Base-by-base conservation (phyloP, 2,888 invertebrate genomes). In the Trilocha varians region DNA sequence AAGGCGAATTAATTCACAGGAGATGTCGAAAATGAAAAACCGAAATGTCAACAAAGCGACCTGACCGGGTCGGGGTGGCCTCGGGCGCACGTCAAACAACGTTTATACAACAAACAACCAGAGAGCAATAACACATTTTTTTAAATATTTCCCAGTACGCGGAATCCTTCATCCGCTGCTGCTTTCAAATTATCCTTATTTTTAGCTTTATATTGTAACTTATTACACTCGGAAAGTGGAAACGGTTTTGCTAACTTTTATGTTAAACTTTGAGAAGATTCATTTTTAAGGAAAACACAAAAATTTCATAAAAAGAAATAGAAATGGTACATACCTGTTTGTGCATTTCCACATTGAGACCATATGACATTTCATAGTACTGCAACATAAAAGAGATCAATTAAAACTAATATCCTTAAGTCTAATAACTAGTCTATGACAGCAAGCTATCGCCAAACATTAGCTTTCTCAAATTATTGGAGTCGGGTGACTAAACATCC, bases 331-430 rank as follows among this genome's bases (percentile, higher is more conserved):
- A 87, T 88, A 95, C 95, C 93, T 97, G 97, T 90, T 97, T 97
- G 86, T 96, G 96, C 95, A 97, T 96, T 88, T 98, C 98, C 76
- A 96, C 96, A 87, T 97, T 97, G 85, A 97, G 92, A 65, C 96
- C 96, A 87, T 97, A 97, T 44, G 96, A 96, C 96, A 97, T 97
- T 90, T 98, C 98, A 89, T 97, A 97, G 88, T 97, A 97, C 96
- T 96, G 93, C 68, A 93, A 94, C 83, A 87, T 71, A 87, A 85
- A 85, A 61, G 52, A 68, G 54, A 57, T 57, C n/a, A n/a, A n/a
- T n/a, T n/a, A n/a, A n/a, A n/a, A n/a, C n/a, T n/a, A n/a, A n/a
- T n/a, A n/a, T n/a, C n/a, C n/a, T n/a, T n/a, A 25, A 25, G 11
- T 11, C 6, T 25, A 25, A 25, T 11, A 25, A 25, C 8, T 25